These are phyloP conservation scores for Sminthurinus aureus DNA, from an alignment of 2,888 invertebrate species.

Conservation along the genomic window DNA sequence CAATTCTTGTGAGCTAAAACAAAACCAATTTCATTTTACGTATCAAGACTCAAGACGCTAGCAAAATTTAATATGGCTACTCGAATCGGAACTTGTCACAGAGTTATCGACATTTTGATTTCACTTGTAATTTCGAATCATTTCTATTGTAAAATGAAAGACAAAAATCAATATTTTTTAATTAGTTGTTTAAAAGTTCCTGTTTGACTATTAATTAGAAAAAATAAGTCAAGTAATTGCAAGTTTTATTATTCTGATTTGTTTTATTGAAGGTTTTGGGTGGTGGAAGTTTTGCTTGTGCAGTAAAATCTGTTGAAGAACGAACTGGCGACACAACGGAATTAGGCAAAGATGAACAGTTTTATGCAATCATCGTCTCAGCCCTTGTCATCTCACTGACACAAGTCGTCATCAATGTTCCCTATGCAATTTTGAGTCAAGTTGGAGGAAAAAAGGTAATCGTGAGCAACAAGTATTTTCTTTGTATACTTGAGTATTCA, in stretches of 20 bases:
- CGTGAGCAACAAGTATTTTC: neutral
- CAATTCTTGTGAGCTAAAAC: neutral
- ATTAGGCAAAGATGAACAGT: neutral
- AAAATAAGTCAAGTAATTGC: too few species aligned
- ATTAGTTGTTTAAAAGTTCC: neutral
- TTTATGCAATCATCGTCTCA: neutral
- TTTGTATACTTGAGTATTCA: neutral
- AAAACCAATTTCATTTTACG: neutral
- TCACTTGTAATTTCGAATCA: neutral
- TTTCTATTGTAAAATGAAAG: neutral
- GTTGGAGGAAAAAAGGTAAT: neutral
- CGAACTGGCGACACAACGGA: neutral
- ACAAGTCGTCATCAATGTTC: constrained; percentile 7
- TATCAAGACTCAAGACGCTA: neutral
- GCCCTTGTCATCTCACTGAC: neutral
- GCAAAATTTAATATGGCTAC: neutral
- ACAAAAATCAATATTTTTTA: too few species aligned
- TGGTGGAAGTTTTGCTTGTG: neutral
- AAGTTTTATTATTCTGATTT: too few species aligned
- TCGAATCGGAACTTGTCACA: neutral
- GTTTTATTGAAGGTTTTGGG: neutral
- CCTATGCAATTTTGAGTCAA: neutral
- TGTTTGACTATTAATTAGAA: neutral
- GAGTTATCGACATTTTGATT: neutral
- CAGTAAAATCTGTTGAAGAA: neutral